A percentile compares a stretch with the other conserved stretches of the same genome.
Evolutionary conservation across 2,797 vertebrate species (phyloP).

Genomic region (Phalloptychus januarius): DNA sequence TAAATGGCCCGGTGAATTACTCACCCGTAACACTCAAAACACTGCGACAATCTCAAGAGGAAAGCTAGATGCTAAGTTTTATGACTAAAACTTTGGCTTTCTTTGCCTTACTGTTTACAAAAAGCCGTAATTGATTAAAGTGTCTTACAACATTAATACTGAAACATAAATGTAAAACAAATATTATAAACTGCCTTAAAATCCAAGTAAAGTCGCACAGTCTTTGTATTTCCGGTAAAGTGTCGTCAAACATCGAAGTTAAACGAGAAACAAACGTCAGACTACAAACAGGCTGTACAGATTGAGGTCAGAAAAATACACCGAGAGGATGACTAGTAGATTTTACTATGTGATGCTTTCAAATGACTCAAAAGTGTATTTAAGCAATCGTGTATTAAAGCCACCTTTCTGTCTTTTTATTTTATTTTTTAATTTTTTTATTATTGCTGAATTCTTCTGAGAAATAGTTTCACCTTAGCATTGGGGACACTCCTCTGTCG

Average conservation of each 20-base stretch:
- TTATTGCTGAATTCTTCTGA: background rate
- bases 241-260: conserved; percentile 23
- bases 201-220: background rate
- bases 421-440: background rate
- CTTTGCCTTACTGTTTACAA: background rate
- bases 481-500: background rate
- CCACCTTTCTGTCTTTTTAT: background rate
- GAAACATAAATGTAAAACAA: background rate
- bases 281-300: conserved; percentile 57
- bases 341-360: background rate
- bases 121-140: no score
- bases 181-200: background rate
- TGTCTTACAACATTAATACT: background rate
- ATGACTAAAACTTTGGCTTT: background rate
- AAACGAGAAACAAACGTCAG: conserved; percentile 39
- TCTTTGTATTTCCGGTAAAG: conserved; percentile 56
- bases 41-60: background rate
- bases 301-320: conserved; percentile 47
- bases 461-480: background rate
- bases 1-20: background rate
- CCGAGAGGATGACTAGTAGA: background rate
- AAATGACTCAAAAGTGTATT: background rate
- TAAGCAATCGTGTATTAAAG: fast-evolving
- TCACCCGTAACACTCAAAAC: conserved; percentile 14
- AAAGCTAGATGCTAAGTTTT: conserved; percentile 27